phyloP scores from a whole-genome alignment of 2,888 invertebrate genomes.

The Coremacera marginata region DNA sequence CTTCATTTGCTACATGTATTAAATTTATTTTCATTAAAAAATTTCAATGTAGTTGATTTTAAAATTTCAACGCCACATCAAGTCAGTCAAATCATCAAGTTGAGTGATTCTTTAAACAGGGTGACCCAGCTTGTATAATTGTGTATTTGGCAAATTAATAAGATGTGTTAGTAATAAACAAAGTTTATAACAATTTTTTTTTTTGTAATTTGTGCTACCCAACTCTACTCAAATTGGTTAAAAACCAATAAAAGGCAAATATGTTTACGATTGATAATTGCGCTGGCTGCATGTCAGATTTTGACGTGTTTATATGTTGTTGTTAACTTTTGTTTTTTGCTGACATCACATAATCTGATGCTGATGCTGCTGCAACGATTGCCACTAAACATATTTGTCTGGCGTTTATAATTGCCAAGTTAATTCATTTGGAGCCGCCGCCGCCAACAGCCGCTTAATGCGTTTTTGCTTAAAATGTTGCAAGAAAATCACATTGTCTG shows the following conservation, averaged over 20 bases:
- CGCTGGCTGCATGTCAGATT: constrained; percentile 29
- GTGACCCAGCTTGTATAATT: background rate
- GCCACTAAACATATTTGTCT: constrained; percentile 14
- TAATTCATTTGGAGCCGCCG: constrained; percentile 24
- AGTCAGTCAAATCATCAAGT: background rate
- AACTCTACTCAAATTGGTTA: constrained; percentile 26
- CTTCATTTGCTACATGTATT: background rate
- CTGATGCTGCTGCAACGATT: background rate
- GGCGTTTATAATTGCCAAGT: constrained; percentile 33
- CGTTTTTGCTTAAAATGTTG: constrained; percentile 42
- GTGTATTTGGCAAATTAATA: too few species aligned
- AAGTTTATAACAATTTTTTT: background rate
- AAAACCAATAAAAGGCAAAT: constrained; percentile 34
- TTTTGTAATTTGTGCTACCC: constrained; percentile 7
- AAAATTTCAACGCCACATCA: background rate
- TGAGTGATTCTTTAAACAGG: background rate
- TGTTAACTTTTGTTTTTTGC: background rate
- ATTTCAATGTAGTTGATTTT: constrained; percentile 4
- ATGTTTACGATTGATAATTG: constrained; percentile 38
- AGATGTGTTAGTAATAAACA: too few species aligned
- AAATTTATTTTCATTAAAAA: background rate
- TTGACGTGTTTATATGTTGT: constrained; percentile 22
- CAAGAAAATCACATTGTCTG: constrained; percentile 26
- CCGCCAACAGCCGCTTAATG: constrained; percentile 11
- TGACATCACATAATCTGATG: background rate